Evolutionary conservation across 2,113 vertebrate genomes (phyloP).

Genomic region (Tyto alba): DNA sequence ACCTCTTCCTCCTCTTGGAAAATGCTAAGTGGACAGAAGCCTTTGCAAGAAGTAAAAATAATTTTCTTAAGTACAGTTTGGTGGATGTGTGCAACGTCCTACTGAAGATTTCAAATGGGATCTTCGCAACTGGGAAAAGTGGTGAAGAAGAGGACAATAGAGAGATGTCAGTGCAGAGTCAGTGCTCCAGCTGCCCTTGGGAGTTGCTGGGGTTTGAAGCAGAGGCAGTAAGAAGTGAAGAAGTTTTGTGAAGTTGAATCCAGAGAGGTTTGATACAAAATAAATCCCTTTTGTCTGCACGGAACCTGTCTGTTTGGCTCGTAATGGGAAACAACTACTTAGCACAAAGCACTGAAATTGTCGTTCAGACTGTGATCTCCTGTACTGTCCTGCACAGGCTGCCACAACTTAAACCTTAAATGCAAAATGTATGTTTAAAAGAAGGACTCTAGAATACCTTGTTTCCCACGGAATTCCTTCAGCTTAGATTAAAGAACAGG

Average conservation of each 20-base stretch:
- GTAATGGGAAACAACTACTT: background rate
- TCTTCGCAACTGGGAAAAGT: background rate
- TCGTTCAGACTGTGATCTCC: background rate
- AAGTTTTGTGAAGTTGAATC: background rate
- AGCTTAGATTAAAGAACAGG: background rate
- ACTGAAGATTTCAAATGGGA: background rate
- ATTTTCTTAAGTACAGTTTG: background rate
- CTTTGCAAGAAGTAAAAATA: background rate
- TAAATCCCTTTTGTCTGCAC: background rate
- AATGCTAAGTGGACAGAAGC: background rate
- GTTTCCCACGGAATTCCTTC: background rate
- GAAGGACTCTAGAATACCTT: rapidly evolving
- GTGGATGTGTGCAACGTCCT: background rate
- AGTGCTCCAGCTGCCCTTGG: background rate
- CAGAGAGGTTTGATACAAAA: background rate
- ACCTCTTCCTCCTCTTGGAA: background rate
- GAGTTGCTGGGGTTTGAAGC: background rate
- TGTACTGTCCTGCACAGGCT: background rate
- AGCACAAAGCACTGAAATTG: background rate
- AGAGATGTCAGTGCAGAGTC: background rate
- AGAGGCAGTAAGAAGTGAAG: background rate
- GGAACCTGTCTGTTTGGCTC: background rate
- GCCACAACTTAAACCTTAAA: background rate
- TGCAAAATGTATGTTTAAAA: background rate
- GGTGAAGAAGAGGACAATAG: background rate